Evolutionary conservation across 2,888 invertebrate species (phyloP).

Genomic region (Ennomos quercinarius): DNA sequence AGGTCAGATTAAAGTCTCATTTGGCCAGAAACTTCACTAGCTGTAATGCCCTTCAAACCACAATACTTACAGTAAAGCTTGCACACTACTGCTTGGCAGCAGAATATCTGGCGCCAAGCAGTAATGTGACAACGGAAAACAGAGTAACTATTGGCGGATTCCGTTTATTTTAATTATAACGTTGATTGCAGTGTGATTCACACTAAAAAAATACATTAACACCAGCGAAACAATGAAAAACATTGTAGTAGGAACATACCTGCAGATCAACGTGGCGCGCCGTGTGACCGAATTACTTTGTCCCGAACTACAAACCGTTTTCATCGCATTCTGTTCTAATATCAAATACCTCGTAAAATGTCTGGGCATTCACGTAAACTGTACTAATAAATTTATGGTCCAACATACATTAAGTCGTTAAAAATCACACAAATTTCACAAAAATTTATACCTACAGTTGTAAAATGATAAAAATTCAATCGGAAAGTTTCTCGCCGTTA

Average conservation of each 20-base stretch:
- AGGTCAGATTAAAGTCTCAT: too few relatives aligned
- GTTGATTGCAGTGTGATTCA: too few relatives aligned
- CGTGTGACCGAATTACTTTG: slow-evolving; percentile 54
- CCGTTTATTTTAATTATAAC: too few relatives aligned
- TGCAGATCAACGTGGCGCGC: slow-evolving; percentile 42
- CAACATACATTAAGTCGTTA: slow-evolving; percentile 66
- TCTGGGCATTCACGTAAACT: slow-evolving; percentile 74
- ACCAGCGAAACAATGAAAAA: background rate
- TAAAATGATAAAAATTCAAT: slow-evolving; percentile 37
- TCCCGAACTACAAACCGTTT: slow-evolving; percentile 48
- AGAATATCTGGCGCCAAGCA: too few relatives aligned
- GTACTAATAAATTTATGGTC: slow-evolving; percentile 70
- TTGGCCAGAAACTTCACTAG: too few relatives aligned
- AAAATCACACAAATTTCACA: slow-evolving; percentile 66
- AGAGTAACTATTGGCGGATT: too few relatives aligned
- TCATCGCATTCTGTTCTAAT: slow-evolving; percentile 70
- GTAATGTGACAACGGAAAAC: too few relatives aligned
- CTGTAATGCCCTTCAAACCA: too few relatives aligned
- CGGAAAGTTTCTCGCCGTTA: slow-evolving; percentile 17
- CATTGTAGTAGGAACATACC: slow-evolving; percentile 12
- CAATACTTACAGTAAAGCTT: too few relatives aligned
- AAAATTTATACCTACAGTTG: slow-evolving; percentile 55
- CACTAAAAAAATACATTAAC: too few relatives aligned
- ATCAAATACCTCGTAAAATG: slow-evolving; percentile 76
- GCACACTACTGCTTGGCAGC: too few relatives aligned